These are phyloP conservation scores for Archaeoteleia sp. DNA, from an alignment of 2,888 invertebrate species.

Conservation along the genomic window DNA sequence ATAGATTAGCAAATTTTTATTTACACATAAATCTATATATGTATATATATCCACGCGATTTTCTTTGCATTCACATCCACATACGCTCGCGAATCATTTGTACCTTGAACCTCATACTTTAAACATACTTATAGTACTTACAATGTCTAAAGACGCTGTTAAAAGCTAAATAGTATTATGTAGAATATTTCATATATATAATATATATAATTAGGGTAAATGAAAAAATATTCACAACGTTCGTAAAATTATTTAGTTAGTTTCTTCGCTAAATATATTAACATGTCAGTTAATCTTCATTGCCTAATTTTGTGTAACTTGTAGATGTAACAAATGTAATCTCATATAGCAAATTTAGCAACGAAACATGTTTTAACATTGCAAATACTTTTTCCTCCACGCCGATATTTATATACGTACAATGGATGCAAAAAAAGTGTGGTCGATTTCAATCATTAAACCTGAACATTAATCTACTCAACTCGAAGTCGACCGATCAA, in stretches of 20 bases:
- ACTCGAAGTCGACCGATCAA: no score
- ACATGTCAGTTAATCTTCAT: no score
- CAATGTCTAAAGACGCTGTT: constrained; percentile 30
- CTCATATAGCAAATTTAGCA: no score
- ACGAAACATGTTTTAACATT: no score
- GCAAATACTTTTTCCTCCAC: no score
- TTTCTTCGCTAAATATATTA: neutral
- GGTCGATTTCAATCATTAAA: no score
- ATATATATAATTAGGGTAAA: constrained; percentile 22
- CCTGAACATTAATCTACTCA: no score
- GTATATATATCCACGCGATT: constrained; percentile 36
- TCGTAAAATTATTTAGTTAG: neutral
- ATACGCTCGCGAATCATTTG: constrained; percentile 20
- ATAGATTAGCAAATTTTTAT: constrained; percentile 23
- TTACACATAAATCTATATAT: constrained; percentile 47
- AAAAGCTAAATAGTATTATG: constrained; percentile 33
- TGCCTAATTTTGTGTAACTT: no score
- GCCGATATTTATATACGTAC: no score
- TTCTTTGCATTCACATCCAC: constrained; percentile 26
- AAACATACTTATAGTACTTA: constrained; percentile 31
- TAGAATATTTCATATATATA: constrained; percentile 24
- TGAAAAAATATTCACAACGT: constrained; percentile 27
- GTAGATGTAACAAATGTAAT: no score
- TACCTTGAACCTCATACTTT: constrained; percentile 24
- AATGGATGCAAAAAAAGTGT: no score